Conservation (phyloP, 1,140 invertebrate genomes). For the Littorina saxatilis region DNA sequence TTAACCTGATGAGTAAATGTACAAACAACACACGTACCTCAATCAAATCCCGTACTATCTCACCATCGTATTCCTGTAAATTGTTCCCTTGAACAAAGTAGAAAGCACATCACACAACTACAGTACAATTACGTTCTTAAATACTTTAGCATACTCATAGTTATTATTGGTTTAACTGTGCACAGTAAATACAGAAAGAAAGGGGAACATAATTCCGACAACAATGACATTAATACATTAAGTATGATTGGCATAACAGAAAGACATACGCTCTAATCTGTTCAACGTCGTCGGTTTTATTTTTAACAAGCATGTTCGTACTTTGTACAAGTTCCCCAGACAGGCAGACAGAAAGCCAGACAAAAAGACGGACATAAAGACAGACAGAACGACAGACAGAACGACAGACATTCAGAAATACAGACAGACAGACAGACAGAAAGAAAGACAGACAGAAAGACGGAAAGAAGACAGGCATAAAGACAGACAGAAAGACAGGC, state of each 20-base stretch:
- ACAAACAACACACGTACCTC: conserved; percentile 15
- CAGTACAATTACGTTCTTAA: background rate
- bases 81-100: conserved; percentile 34
- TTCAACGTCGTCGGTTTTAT: no score
- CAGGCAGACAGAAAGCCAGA: no score
- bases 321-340: no score
- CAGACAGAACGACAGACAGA: background rate
- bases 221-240: no score
- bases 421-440: no score
- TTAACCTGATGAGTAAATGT: no score
- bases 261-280: no score
- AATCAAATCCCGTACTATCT: conserved; percentile 25
- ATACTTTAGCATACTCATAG: background rate
- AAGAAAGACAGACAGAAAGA: no score
- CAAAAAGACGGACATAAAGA: background rate
- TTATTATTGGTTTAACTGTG: background rate
- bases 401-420: background rate
- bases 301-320: background rate
- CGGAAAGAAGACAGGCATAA: background rate
- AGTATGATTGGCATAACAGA: no score
- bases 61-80: conserved; percentile 39
- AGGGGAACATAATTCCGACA: no score
- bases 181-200: no score
- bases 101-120: background rate
- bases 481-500: background rate